Base-by-base conservation (phyloP, 2,888 invertebrate genomes). In the Aelia acuminata region DNA sequence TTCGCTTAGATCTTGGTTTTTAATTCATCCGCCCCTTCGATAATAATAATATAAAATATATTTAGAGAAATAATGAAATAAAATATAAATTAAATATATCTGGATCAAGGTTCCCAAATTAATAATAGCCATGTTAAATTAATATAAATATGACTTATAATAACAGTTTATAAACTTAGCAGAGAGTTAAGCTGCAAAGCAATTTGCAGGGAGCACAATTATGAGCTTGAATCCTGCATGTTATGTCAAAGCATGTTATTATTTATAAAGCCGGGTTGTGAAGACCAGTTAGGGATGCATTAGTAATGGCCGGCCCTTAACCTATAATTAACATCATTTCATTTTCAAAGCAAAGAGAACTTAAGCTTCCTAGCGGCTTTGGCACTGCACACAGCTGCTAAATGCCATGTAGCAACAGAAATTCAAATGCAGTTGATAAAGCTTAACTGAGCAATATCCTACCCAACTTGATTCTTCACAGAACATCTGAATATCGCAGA, bases 281-380 rank as follows among this genome's bases (percentile, higher is more conserved):
- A 70, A 70, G 63, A 70, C 31, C 63, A 20, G 31, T 70, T 70
- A 70, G 63, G 18, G 3, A 70, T 18, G 63, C 35, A 35, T 70
- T 70, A 70, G 63, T 70, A 70, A 70, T 70, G 63, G 31, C 18
- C 18, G 22, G 35, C n/a, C 22, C 63, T 70, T 70, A 70, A 70
- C 63, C 31, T 63, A 63, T 31, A 18, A 31, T 63, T 63, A 63
- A 63, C 31, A 31, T 63, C 63, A 31, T 70, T 31, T 35, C 63
- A 15, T 70, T 70, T 70, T 70, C 31, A 70, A 70, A 70, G 63
- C 63, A 35, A 70, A 70, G 26, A 18, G 63, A 70, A 70, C 20
- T 35, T 70, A 70, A 70, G 63, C 63, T 35, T 35, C 63, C 35
- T 35, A 35, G 63, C 63, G 35, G 31, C 35, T 13, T 26, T 26